A percentile compares a stretch with the other conserved stretches of the same genome.
Conservation (phyloP, 2,888 invertebrate genomes). For the Chydorus sphaericus region DNA sequence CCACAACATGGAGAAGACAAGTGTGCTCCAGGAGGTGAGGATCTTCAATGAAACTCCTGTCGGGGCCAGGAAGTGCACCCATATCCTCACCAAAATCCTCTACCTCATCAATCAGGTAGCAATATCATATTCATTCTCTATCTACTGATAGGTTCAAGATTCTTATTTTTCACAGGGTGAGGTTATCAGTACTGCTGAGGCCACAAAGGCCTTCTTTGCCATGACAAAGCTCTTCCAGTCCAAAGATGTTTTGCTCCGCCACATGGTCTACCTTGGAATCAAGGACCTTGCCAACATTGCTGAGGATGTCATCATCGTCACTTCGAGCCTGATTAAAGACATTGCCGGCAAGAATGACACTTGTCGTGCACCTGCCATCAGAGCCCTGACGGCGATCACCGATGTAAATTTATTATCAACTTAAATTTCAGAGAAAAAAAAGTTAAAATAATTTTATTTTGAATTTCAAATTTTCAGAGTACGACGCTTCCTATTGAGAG, state of each 20-base stretch:
- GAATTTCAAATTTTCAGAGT: slow-evolving; percentile 24
- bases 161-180: slow-evolving; percentile 47
- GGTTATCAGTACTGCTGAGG: slow-evolving; percentile 78
- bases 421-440: not conserved
- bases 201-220: slow-evolving; percentile 97
- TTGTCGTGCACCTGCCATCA: slow-evolving; percentile 86
- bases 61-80: slow-evolving; percentile 89
- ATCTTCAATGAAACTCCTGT: slow-evolving; percentile 97
- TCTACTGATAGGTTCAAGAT: not conserved
- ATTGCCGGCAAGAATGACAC: slow-evolving; percentile 94
- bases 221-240: slow-evolving; percentile 98
- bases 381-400: slow-evolving; percentile 93
- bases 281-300: slow-evolving; percentile 88
- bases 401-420: slow-evolving; percentile 43
- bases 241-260: slow-evolving; percentile 79
- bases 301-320: slow-evolving; percentile 99
- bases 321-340: slow-evolving; percentile 89
- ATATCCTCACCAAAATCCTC: slow-evolving; percentile 88
- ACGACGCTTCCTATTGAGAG: slow-evolving; percentile 83
- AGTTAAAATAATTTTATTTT: not conserved
- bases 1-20: slow-evolving; percentile 86
- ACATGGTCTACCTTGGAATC: slow-evolving; percentile 91
- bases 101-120: slow-evolving; percentile 83
- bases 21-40: slow-evolving; percentile 90
- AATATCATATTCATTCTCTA: not conserved